Evolutionary conservation across 2,888 invertebrate genomes (phyloP).

Genomic region (Ptycholaimellus sp.): DNA sequence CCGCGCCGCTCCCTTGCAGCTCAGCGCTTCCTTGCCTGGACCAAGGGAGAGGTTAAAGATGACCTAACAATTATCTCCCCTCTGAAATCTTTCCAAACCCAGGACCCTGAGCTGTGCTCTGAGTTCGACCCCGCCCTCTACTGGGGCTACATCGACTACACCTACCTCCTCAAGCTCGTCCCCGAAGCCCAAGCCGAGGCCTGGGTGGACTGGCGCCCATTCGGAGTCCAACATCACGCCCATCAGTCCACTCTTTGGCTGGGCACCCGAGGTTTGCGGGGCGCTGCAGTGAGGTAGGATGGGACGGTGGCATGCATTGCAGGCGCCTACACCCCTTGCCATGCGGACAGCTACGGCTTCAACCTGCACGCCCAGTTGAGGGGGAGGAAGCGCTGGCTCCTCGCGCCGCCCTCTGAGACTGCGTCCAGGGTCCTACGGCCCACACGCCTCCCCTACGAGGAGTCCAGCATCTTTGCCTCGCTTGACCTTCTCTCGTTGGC

Average conservation of each 20-base stretch:
- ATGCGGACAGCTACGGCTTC: conserved; percentile 74
- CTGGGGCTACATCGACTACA: conserved; percentile 65
- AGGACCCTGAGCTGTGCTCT: not conserved
- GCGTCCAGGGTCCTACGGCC: conserved; percentile 5
- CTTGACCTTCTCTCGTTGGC: too few relatives aligned
- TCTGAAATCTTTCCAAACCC: too few relatives aligned
- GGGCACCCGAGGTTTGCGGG: too few relatives aligned
- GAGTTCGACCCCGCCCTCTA: not conserved
- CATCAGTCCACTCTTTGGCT: conserved; percentile 60
- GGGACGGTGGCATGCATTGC: too few relatives aligned
- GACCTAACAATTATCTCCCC: too few relatives aligned
- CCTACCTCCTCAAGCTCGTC: conserved; percentile 49
- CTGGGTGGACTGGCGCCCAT: conserved; percentile 26
- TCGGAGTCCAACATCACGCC: conserved; percentile 39
- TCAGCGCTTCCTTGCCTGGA: too few relatives aligned
- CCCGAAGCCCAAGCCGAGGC: conserved; percentile 32
- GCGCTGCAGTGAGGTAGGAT: too few relatives aligned
- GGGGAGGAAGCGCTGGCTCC: conserved; percentile 55
- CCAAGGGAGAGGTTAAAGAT: too few relatives aligned
- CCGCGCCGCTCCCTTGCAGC: too few relatives aligned
- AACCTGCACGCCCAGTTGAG: conserved; percentile 68
- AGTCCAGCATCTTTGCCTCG: conserved; percentile 9
- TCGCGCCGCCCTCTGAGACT: conserved; percentile 51
- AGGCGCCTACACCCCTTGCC: conserved; percentile 73
- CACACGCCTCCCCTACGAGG: conserved; percentile 10